Conservation (phyloP, 1,140 invertebrate genomes). For the Helicoverpa armigera region DNA sequence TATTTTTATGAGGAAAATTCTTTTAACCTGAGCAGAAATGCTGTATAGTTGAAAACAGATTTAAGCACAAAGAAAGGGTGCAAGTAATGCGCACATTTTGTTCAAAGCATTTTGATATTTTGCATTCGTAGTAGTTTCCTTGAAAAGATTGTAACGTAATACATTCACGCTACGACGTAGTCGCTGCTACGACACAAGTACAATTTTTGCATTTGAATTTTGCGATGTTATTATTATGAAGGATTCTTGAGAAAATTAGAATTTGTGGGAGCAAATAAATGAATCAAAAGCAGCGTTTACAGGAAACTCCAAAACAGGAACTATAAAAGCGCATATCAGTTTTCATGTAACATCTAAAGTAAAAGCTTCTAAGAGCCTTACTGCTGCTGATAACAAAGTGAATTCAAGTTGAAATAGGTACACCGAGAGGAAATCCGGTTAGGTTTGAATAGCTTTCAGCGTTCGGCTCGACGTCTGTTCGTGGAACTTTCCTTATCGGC, state of each 20-base stretch:
- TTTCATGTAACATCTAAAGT: conserved; percentile 5
- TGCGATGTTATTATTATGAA: too few relatives aligned
- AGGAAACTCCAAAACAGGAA: not conserved
- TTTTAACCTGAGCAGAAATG: not conserved
- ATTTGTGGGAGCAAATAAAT: too few relatives aligned
- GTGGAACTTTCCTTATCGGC: conserved; percentile 46
- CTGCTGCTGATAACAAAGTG: conserved; percentile 52
- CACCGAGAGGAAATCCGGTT: conserved; percentile 54
- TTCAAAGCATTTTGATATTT: not conserved
- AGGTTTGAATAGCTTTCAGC: conserved; percentile 51
- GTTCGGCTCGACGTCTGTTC: conserved; percentile 45
- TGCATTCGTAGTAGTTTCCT: not conserved
- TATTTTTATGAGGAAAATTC: not conserved
- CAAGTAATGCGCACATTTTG: not conserved
- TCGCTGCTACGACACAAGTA: not conserved
- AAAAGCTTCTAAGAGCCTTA: conserved; percentile 36
- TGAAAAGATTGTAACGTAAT: not conserved
- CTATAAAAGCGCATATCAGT: not conserved
- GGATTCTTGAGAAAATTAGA: too few relatives aligned
- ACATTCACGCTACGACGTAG: conserved; percentile 19
- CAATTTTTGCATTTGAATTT: not conserved
- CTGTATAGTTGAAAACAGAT: not conserved
- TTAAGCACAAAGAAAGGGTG: not conserved
- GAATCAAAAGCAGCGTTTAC: not conserved
- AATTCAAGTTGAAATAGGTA: conserved; percentile 51